Percentiles rank a stretch among this genome's conserved stretches.
Conservation (phyloP, 1,140 invertebrate species). For the Tetragonula clypearis region DNA sequence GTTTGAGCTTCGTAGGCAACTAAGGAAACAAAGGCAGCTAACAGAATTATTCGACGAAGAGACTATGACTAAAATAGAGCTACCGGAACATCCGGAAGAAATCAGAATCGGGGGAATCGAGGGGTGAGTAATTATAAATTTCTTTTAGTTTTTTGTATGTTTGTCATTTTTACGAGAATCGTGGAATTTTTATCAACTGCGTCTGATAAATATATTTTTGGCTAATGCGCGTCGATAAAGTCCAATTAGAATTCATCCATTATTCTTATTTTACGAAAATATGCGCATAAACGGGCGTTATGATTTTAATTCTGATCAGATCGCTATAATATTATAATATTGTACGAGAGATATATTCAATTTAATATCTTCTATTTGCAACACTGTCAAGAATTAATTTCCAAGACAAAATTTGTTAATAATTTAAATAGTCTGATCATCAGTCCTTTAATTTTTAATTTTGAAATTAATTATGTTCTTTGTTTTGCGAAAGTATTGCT, state of each 20-base stretch:
- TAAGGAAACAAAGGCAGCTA: conserved; percentile 48
- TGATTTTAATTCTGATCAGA: too few species aligned
- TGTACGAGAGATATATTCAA: neutral
- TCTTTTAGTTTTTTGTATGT: too few species aligned
- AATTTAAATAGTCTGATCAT: neutral
- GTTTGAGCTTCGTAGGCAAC: conserved; percentile 58
- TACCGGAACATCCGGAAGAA: conserved; percentile 53
- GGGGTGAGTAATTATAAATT: conserved; percentile 72
- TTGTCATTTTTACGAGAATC: too few species aligned
- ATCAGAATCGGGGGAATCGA: conserved; percentile 79
- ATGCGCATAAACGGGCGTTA: too few species aligned
- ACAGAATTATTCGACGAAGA: neutral
- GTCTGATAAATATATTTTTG: neutral
- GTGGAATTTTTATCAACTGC: too few species aligned
- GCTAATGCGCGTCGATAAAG: neutral
- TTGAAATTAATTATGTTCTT: too few species aligned
- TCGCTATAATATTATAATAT: neutral
- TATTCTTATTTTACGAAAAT: neutral
- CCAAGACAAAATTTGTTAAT: neutral
- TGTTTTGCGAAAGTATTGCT: too few species aligned
- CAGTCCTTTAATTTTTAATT: too few species aligned
- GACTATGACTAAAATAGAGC: neutral
- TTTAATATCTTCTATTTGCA: neutral
- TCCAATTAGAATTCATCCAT: neutral
- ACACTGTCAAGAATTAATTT: neutral